A percentile compares a stretch with the other conserved stretches of the same genome.
phyloP scores from a whole-genome alignment of 1,140 invertebrate genomes.

The Procambarus clarkii region DNA sequence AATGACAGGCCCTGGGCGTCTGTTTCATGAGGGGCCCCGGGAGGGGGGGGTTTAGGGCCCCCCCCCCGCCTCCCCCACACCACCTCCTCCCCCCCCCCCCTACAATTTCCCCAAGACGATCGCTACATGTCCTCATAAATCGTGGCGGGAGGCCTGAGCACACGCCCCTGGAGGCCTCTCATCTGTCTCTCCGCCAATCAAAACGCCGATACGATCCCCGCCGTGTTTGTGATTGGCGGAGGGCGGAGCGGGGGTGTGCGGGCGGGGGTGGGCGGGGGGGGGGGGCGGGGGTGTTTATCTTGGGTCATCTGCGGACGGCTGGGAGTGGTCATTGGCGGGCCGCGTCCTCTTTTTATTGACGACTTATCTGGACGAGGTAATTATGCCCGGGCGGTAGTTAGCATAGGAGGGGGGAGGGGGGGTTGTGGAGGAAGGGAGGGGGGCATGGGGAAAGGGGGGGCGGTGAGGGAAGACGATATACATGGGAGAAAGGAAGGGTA shows the following conservation, averaged over 20 bases:
- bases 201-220: conserved; percentile 3
- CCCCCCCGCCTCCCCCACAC: not conserved
- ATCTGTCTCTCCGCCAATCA: conserved; percentile 25
- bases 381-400: conserved; percentile 5
- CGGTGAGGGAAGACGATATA: not conserved
- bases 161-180: not conserved
- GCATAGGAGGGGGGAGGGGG: not conserved
- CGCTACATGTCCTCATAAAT: conserved; percentile 44
- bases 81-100: not conserved
- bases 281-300: conserved; percentile 14
- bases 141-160: conserved; percentile 15
- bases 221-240: conserved; percentile 33
- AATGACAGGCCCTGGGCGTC: too few species aligned
- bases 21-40: too few species aligned
- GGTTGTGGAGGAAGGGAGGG: not conserved
- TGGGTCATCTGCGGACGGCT: conserved; percentile 45
- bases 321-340: conserved; percentile 46
- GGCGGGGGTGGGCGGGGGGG: not conserved
- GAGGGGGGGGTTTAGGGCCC: too few species aligned
- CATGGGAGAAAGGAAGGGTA: not conserved
- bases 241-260: not conserved
- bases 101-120: conserved; percentile 49
- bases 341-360: conserved; percentile 40
- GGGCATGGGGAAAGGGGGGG: not conserved
- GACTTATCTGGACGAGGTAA: conserved; percentile 23